Conservation (phyloP, 2,888 invertebrate species). For the Phania funesta region DNA sequence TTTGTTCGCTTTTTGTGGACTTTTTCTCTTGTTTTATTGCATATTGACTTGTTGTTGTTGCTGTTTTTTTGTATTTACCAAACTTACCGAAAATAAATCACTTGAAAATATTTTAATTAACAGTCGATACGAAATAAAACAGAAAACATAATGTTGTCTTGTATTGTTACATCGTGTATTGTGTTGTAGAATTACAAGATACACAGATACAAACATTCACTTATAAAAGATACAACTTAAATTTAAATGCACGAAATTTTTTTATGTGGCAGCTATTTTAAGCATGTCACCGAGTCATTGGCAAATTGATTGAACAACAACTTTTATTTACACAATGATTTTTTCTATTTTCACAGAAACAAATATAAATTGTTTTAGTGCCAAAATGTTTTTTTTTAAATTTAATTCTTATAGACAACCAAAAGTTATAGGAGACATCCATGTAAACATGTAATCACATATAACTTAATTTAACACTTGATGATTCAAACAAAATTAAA, state of each 20-base stretch:
- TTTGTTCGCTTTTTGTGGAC: slow-evolving; percentile 5
- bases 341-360: slow-evolving; percentile 10
- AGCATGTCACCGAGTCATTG: slow-evolving; percentile 68
- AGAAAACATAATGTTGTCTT: slow-evolving; percentile 57
- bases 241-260: slow-evolving; percentile 33
- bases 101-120: slow-evolving; percentile 67
- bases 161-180: slow-evolving; percentile 60
- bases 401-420: neutral
- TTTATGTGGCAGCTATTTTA: slow-evolving; percentile 62
- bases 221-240: slow-evolving; percentile 3
- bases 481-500: too few species aligned
- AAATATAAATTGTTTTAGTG: slow-evolving; percentile 8
- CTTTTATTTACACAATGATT: slow-evolving; percentile 24
- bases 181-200: slow-evolving; percentile 60
- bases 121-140: slow-evolving; percentile 60
- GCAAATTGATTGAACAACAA: slow-evolving; percentile 70
- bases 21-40: neutral
- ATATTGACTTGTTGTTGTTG: neutral
- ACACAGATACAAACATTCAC: slow-evolving; percentile 24
- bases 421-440: slow-evolving; percentile 11
- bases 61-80: slow-evolving; percentile 5
- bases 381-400: neutral
- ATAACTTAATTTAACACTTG: slow-evolving; percentile 4
- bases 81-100: slow-evolving; percentile 63
- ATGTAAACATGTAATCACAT: slow-evolving; percentile 9